Conservation (phyloP, 2,888 invertebrate genomes). For the Arge pagana region DNA sequence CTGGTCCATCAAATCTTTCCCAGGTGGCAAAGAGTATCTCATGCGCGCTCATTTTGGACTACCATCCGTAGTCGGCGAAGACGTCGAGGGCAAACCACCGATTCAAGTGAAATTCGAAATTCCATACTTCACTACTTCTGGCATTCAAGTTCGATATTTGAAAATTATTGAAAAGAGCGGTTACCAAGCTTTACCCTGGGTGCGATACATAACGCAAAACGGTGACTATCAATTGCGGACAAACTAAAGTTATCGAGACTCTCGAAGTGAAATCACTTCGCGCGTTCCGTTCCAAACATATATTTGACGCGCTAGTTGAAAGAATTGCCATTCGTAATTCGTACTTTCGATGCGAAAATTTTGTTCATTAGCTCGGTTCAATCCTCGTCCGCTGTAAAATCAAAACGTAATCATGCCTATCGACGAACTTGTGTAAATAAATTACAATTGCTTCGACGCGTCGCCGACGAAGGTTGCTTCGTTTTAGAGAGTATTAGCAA, state of each 20-base stretch:
- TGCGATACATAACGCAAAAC: constrained; percentile 98
- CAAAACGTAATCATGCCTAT: no score
- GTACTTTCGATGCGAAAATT: no score
- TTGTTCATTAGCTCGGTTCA: no score
- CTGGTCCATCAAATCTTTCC: constrained; percentile 97
- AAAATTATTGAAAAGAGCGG: constrained; percentile 99
- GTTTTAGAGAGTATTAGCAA: no score
- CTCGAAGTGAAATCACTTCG: background rate
- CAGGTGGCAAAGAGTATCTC: constrained; percentile 96
- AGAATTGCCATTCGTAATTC: constrained; percentile 23
- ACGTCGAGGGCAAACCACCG: constrained; percentile 94
- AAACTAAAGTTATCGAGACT: constrained; percentile 63
- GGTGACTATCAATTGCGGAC: constrained; percentile 98
- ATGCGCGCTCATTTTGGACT: constrained; percentile 98
- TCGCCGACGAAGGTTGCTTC: no score
- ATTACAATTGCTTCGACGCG: constrained; percentile 8
- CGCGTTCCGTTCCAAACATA: constrained; percentile 31
- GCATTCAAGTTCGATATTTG: constrained; percentile 93
- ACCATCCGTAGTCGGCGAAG: constrained; percentile 94
- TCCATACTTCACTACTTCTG: constrained; percentile 98
- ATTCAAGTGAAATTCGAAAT: constrained; percentile 99
- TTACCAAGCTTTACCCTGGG: constrained; percentile 98
- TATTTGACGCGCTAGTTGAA: constrained; percentile 15
- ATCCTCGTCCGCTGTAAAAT: no score
- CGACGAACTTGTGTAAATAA: no score